Evolutionary conservation across 2,797 vertebrate species (phyloP).

Genomic region (Sebastes miniatus): DNA sequence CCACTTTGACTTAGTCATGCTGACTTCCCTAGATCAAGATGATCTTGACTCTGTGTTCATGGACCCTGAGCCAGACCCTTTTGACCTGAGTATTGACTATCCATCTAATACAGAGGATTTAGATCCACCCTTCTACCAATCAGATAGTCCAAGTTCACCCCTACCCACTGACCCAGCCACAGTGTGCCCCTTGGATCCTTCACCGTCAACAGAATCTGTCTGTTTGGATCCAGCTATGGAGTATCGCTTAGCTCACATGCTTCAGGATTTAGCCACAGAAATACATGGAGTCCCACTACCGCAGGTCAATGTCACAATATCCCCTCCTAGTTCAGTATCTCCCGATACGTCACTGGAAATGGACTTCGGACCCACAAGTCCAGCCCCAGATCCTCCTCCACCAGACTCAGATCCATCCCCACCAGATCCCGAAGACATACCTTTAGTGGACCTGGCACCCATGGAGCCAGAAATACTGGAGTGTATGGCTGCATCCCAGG

Average conservation of each 20-base stretch:
- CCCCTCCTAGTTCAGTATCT: slow-evolving; percentile 77
- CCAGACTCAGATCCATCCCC: slow-evolving; percentile 31
- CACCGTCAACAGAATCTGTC: slow-evolving; percentile 40
- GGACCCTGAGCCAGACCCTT: slow-evolving; percentile 79
- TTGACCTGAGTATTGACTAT: slow-evolving; percentile 70
- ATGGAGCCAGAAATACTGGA: slow-evolving; percentile 57
- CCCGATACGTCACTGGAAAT: slow-evolving; percentile 71
- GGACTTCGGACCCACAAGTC: slow-evolving; percentile 58
- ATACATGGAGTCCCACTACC: slow-evolving; percentile 23
- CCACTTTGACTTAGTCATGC: slow-evolving; percentile 80
- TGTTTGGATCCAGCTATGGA: slow-evolving; percentile 54
- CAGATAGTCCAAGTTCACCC: slow-evolving; percentile 55
- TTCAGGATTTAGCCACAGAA: slow-evolving; percentile 32
- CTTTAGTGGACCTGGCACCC: slow-evolving; percentile 47
- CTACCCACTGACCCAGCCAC: slow-evolving; percentile 42
- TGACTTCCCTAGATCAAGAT: slow-evolving; percentile 80
- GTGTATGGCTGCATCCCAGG: slow-evolving; percentile 52
- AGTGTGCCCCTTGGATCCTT: slow-evolving; percentile 31
- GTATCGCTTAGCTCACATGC: slow-evolving; percentile 19
- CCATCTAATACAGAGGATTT: slow-evolving; percentile 61
- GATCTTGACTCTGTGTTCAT: slow-evolving; percentile 82
- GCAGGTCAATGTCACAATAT: slow-evolving; percentile 74
- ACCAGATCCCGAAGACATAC: slow-evolving; percentile 38
- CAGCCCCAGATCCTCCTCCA: slow-evolving; percentile 32
- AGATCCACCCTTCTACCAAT: slow-evolving; percentile 46